Evolutionary conservation across 2,888 invertebrate genomes (phyloP), one percentile per base, ranked within the genome.

Genomic region (Hyposoter dolosus): DNA sequence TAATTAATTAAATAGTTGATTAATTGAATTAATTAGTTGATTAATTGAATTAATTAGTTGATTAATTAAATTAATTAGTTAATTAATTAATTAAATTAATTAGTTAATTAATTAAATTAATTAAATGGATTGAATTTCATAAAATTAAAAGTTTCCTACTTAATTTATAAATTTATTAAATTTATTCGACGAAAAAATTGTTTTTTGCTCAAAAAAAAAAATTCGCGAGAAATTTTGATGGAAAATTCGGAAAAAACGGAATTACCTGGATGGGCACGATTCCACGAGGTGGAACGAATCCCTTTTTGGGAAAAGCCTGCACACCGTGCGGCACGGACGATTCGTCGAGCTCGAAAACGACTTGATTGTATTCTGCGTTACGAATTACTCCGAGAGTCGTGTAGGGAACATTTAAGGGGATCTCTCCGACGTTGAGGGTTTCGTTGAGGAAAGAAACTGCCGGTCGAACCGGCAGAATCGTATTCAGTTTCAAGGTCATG

Each of bases 371-470:
- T 32, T 91, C 91, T 1, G 82, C 89, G 68, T 92, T 93, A 65
- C 88, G 88, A 7, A 93, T 82, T 5, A 91, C 63, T 5, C 86
- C 89, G 43, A 75, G 80, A 5, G 74, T 79, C 3, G 82, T 88
- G 2, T 90, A 88, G 0, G 88, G 72, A 1, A 94, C 87, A 85
- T 95, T 94, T 12, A 95, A 83, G 2, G 95, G 93, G 15, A 95
- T 90, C 71, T 93, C 82, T 0, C 91, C 92, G 65, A 94, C 86
- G 71, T 92, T 85, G 1, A 94, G 78, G 0, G 35, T 50, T 0
- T 88, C 87, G 7, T 90, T 88, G 9, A 88, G 86, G 4, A 93
- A 91, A 6, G 75, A 65, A 4, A 92, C 90, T 35, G 88, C 86
- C 1, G 90, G 88, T 12, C 35, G n/a, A 32, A 71, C 77, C 7